phyloP scores from a whole-genome alignment of 2,113 vertebrate genomes.

The Amphilophus citrinellus region DNA sequence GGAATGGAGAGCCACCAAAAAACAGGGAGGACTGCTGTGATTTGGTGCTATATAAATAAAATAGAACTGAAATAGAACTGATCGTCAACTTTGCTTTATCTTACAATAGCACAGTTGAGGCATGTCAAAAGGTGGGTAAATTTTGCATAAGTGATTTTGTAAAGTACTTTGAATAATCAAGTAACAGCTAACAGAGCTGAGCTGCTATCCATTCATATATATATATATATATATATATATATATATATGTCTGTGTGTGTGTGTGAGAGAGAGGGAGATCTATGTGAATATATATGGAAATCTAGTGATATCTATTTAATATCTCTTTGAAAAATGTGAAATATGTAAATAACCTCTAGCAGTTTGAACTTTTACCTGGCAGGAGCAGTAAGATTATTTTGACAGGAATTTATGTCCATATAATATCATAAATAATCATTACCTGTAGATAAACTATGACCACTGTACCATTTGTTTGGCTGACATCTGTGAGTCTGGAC shows the following conservation, averaged over 20 bases:
- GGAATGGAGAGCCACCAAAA: slow-evolving; percentile 36
- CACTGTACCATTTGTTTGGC: background rate
- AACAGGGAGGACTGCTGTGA: background rate
- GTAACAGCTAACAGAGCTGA: background rate
- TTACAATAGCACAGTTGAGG: slow-evolving; percentile 18
- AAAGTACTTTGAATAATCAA: background rate
- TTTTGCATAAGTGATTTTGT: background rate
- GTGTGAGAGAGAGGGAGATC: no score
- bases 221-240: no score
- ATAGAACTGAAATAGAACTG: no score
- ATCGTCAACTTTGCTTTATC: slow-evolving; percentile 12
- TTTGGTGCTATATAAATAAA: no score
- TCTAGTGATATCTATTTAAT: background rate
- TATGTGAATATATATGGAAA: no score
- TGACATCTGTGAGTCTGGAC: slow-evolving; percentile 12
- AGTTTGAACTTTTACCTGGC: fast-evolving
- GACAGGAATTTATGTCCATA: background rate
- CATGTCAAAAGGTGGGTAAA: background rate
- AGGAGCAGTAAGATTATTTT: background rate
- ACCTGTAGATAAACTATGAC: slow-evolving; percentile 8
- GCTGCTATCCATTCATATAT: background rate
- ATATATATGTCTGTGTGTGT: no score
- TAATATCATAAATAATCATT: slow-evolving; percentile 21
- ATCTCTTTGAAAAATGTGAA: background rate
- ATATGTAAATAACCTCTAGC: background rate